Evolutionary conservation across 2,113 vertebrate genomes (phyloP).

Genomic region (Alosa alosa): DNA sequence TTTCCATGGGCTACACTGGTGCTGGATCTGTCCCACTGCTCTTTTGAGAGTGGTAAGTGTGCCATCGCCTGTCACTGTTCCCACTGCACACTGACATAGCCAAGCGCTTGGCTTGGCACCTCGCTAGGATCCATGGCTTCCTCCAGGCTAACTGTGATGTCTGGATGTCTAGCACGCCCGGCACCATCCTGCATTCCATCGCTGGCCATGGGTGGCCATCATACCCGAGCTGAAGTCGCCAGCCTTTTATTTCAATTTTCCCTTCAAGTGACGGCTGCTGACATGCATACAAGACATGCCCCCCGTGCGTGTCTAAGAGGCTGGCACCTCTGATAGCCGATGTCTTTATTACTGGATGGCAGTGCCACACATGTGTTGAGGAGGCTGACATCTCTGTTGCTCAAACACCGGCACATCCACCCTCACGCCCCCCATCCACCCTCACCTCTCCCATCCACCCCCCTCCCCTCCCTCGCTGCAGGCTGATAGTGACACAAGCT

Average conservation of each 20-base stretch:
- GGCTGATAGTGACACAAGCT: background rate
- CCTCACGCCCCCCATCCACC: background rate
- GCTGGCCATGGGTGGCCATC: background rate
- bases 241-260: background rate
- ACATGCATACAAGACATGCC: background rate
- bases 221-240: background rate
- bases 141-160: background rate
- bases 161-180: background rate
- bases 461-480: too few relatives aligned
- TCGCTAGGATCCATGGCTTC: background rate
- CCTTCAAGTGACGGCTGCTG: background rate
- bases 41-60: constrained; percentile 1
- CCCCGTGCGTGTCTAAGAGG: background rate
- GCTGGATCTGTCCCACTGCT: background rate
- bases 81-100: background rate
- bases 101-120: background rate
- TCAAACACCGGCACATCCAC: background rate
- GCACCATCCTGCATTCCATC: background rate
- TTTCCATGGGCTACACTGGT: background rate
- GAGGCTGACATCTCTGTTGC: constrained; percentile 9
- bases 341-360: background rate
- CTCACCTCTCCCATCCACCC: background rate
- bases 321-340: background rate
- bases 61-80: background rate
- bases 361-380: constrained; percentile 31